A percentile compares a stretch with the other conserved stretches of the same genome.
Conservation (phyloP, 2,113 vertebrate genomes). For the Gasterosteus aculeatus region DNA sequence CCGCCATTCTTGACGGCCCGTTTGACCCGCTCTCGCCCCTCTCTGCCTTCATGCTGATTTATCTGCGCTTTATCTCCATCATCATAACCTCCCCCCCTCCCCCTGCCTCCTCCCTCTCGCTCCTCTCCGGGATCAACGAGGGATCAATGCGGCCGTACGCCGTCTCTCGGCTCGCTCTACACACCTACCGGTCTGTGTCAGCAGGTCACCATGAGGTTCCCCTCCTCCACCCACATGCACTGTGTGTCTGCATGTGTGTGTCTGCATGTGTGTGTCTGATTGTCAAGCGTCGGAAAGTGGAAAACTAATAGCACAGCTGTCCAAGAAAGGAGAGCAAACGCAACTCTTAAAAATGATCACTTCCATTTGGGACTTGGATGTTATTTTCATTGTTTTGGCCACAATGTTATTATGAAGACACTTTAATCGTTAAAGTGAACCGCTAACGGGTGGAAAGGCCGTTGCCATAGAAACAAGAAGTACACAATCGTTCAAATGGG, state of each 20-base stretch:
- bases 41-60: conserved; percentile 67
- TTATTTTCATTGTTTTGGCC: neutral
- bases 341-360: neutral
- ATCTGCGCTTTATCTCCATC: conserved; percentile 74
- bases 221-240: conserved; percentile 8
- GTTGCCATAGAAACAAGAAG: neutral
- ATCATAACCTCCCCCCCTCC: conserved; percentile 54
- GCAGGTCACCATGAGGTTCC: conserved; percentile 52
- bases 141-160: conserved; percentile 66
- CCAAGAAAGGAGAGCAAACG: conserved; percentile 1
- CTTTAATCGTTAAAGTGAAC: neutral
- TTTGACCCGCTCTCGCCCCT: conserved; percentile 58
- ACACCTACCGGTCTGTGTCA: conserved; percentile 71
- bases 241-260: neutral
- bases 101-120: conserved; percentile 52
- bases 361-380: neutral
- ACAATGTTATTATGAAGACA: neutral
- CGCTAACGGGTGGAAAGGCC: neutral
- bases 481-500: neutral
- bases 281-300: neutral
- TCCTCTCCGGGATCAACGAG: conserved; percentile 52
- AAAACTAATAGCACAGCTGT: neutral
- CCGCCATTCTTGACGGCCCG: conserved; percentile 54
- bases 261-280: neutral
- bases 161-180: conserved; percentile 56